These are phyloP conservation scores for Sphaeramia orbicularis DNA, from an alignment of 2,797 vertebrate species.

Conservation along the genomic window DNA sequence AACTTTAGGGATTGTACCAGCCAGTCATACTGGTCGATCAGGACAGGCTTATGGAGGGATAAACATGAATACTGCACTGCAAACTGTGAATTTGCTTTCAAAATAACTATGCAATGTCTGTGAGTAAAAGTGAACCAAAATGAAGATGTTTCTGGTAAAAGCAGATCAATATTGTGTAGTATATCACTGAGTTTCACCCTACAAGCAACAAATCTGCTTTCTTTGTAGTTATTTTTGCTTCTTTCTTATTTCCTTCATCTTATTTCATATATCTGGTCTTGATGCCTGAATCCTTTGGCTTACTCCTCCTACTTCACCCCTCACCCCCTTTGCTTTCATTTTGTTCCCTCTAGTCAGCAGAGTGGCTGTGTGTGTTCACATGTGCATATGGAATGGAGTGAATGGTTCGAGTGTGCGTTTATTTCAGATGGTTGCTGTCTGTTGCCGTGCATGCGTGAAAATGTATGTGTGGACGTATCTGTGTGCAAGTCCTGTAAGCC, in stretches of 20 bases:
- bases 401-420: constrained; percentile 79
- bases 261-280: not conserved
- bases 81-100: no score
- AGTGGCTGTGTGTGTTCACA: constrained; percentile 6
- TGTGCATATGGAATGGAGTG: constrained; percentile 57
- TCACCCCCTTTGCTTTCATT: constrained; percentile 9
- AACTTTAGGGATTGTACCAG: no score
- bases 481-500: constrained; percentile 63
- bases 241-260: constrained; percentile 5
- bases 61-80: no score
- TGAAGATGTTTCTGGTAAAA: no score
- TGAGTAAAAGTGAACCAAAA: not conserved
- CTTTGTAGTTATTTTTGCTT: constrained; percentile 15
- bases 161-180: not conserved
- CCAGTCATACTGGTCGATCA: no score
- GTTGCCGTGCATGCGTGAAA: constrained; percentile 24
- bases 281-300: constrained; percentile 4
- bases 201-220: constrained; percentile 9
- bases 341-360: constrained; percentile 14
- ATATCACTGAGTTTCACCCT: constrained; percentile 4
- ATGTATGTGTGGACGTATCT: constrained; percentile 10
- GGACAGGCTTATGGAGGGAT: no score
- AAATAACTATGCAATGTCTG: no score
- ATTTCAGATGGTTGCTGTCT: constrained; percentile 34
- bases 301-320: not conserved